Evolutionary conservation across 2,113 vertebrate genomes (phyloP).

Genomic region (Rafetus swinhoei): DNA sequence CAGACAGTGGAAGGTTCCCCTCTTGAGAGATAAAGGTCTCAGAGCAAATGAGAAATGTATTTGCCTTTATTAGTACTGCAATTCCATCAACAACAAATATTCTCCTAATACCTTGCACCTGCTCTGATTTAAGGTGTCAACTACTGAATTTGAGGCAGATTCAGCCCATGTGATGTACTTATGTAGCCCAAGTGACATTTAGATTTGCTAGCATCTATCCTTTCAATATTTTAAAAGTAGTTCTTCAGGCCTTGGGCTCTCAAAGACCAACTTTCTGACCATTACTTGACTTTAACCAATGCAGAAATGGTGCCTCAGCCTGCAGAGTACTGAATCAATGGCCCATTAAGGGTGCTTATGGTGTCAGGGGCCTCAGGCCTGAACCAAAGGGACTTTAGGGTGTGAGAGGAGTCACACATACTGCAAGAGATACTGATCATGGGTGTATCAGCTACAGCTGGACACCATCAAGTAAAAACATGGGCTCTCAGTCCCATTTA

Average conservation of each 20-base stretch:
- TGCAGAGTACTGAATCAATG: not conserved
- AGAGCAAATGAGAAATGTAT: not conserved
- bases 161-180: not conserved
- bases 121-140: not conserved
- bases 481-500: too few relatives aligned
- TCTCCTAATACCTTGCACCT: not conserved
- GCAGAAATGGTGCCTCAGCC: not conserved
- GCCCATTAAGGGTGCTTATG: not conserved
- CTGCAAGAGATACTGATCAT: too few relatives aligned
- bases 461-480: too few relatives aligned
- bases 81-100: not conserved
- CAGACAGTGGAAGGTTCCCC: too few relatives aligned
- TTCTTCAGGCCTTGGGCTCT: not conserved
- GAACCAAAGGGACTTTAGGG: too few relatives aligned
- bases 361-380: too few relatives aligned
- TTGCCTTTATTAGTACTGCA: not conserved
- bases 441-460: too few relatives aligned
- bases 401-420: too few relatives aligned
- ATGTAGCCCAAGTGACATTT: not conserved
- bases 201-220: not conserved
- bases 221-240: not conserved
- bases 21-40: too few relatives aligned
- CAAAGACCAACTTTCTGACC: constrained; percentile 7
- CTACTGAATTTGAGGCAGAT: not conserved
- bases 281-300: not conserved